A percentile compares a stretch with the other conserved stretches of the same genome.
Conservation (phyloP, 2,888 invertebrate species). For the Eristalinus aeneus region DNA sequence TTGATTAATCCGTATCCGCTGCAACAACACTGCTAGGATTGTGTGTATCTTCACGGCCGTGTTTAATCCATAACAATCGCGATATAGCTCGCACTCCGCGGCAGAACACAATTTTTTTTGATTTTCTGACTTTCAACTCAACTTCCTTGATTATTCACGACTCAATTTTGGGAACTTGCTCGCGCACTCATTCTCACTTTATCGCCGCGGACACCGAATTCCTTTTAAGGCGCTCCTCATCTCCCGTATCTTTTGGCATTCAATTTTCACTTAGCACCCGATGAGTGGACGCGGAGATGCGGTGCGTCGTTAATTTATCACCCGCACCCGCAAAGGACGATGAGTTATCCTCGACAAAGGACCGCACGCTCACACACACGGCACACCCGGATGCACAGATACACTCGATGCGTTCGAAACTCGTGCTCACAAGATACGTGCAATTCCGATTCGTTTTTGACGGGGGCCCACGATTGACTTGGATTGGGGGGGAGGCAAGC, state of each 20-base stretch:
- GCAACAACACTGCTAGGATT: neutral
- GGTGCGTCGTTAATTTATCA: constrained; percentile 58
- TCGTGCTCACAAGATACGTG: neutral
- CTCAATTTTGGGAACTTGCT: neutral
- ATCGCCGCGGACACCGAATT: constrained; percentile 64
- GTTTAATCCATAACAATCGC: neutral
- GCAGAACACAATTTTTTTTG: neutral
- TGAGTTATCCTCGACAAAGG: neutral
- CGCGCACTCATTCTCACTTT: constrained; percentile 16
- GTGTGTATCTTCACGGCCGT: neutral
- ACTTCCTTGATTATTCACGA: neutral
- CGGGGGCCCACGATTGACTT: constrained; percentile 39
- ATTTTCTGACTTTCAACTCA: neutral
- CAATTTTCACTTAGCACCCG: constrained; percentile 50
- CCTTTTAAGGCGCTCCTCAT: constrained; percentile 62
- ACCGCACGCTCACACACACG: neutral
- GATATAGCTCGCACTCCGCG: neutral
- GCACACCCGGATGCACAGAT: neutral
- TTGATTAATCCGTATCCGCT: neutral
- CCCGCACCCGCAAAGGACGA: constrained; percentile 46
- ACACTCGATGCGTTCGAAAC: neutral
- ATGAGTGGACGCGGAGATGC: constrained; percentile 11
- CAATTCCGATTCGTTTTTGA: constrained; percentile 51
- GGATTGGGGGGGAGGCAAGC: neutral
- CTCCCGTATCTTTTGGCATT: constrained; percentile 42